Percentiles rank a stretch among this genome's conserved stretches.
phyloP scores from a whole-genome alignment of 30 jellyfish, hydroid and myxozoan genomes.

The Turritopsis rubra region DNA sequence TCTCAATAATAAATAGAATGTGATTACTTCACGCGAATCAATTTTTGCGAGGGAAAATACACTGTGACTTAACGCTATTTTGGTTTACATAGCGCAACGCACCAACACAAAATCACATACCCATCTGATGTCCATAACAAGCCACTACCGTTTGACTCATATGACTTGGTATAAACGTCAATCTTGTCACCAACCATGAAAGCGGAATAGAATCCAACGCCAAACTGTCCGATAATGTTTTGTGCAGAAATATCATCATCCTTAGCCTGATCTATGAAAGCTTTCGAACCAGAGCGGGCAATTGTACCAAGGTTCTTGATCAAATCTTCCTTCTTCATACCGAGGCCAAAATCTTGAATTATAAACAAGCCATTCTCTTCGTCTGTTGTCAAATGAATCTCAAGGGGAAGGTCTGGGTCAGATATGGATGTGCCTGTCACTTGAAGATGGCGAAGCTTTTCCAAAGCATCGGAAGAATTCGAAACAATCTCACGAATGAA shows the following conservation, averaged over 20 bases:
- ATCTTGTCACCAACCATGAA: constrained; percentile 82
- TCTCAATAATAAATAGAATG: too few species aligned
- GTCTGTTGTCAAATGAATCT: constrained; percentile 81
- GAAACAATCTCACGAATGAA: constrained; percentile 87
- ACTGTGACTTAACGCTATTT: too few species aligned
- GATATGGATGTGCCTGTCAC: constrained; percentile 52
- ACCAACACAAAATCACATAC: constrained; percentile 5
- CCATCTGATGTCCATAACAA: constrained; percentile 91
- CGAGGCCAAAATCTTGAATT: constrained; percentile 85
- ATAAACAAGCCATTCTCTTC: constrained; percentile 77
- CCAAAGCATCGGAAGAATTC: constrained; percentile 88
- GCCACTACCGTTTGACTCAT: constrained; percentile 54
- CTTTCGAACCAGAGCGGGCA: constrained; percentile 91
- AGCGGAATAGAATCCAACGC: constrained; percentile 87
- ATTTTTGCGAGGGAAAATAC: too few species aligned
- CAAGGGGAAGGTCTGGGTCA: constrained; percentile 72
- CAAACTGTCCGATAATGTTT: constrained; percentile 87
- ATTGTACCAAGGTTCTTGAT: constrained; percentile 79
- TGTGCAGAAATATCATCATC: constrained; percentile 39
- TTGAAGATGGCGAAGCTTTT: constrained; percentile 75
- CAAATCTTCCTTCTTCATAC: constrained; percentile 79
- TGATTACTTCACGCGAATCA: too few species aligned
- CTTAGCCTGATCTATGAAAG: constrained; percentile 55
- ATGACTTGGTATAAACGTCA: constrained; percentile 87
- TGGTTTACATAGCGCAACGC: neutral